Evolutionary conservation across 2,113 vertebrate species (phyloP), one percentile per base, ranked within the genome.

Genomic region (Bubo scandiacus): DNA sequence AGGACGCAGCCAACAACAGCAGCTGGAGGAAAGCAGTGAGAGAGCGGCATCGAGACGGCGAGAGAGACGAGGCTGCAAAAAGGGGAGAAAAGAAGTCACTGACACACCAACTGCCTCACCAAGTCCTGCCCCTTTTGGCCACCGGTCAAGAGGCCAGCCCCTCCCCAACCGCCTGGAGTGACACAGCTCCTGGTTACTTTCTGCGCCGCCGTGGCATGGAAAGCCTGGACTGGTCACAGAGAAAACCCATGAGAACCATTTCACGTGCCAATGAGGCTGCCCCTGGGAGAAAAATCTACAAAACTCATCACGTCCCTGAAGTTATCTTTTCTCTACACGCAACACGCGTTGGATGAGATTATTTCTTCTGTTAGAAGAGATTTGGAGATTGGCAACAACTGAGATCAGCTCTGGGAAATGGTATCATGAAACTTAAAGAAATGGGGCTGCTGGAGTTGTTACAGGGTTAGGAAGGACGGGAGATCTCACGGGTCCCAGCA

Each of bases 141-240:
- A 15, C 6, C 51, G 9, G 9, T 36, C 34, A 18, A 36, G 62
- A 45, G 10, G 7, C 51, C 25, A 30, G 52, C 19, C 15, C 12
- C 34, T 81, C 34, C 63, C 5, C 63, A 25, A 4, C 15, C 4
- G 6, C 15, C 16, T 9, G 22, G n/a, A 19, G 15, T 47, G 34
- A 4, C 22, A 17, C 10, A 55, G 40, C 26, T 55, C 40, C 6
- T 12, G 4, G 21, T 6, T 59, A 27, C 16, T 47, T 57, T 38
- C 19, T 58, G 21, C 15, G 27, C 54, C 52, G 15, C 40, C 5
- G 2, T 38, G 10, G 34, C 42, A 12, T 4, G n/a, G 65, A 38
- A 49, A 47, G 17, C 15, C 26, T 12, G 6, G 10, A 12, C 11
- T 3, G 4, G 15, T 10, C 12, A 12, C 0, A 1, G 34, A 67